Percentiles rank a stretch among this genome's conserved stretches.
Evolutionary conservation across 1,140 invertebrate genomes (phyloP).

Genomic region (Sarcophaga peregrina): DNA sequence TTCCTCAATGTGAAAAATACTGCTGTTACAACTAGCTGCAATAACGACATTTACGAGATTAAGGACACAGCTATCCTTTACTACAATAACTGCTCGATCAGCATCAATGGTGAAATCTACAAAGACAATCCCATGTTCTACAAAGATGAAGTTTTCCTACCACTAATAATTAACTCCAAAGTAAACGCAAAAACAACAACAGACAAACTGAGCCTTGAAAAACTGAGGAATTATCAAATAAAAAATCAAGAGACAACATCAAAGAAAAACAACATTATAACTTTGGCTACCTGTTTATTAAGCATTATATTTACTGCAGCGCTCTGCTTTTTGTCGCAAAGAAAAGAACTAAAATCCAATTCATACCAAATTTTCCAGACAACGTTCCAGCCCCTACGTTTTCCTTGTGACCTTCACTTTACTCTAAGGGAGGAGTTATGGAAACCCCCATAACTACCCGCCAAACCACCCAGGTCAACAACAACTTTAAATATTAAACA

Average conservation of each 20-base stretch:
- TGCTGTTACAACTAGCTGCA: background rate
- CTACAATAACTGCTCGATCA: background rate
- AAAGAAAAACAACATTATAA: too few relatives aligned
- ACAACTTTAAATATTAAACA: too few relatives aligned
- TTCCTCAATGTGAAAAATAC: background rate
- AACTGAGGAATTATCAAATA: too few relatives aligned
- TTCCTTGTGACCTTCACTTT: background rate
- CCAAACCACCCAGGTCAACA: too few relatives aligned
- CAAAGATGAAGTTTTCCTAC: background rate
- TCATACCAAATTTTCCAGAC: background rate
- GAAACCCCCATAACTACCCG: too few relatives aligned
- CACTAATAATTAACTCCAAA: background rate
- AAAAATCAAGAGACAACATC: too few relatives aligned
- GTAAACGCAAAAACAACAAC: too few relatives aligned
- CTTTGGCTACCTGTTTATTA: too few relatives aligned
- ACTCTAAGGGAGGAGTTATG: conserved; percentile 17
- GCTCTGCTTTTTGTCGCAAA: too few relatives aligned
- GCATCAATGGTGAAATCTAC: background rate
- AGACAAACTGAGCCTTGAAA: too few relatives aligned
- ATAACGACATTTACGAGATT: background rate
- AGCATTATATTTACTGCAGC: too few relatives aligned
- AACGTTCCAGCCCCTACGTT: background rate
- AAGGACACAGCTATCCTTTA: background rate
- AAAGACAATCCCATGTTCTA: background rate
- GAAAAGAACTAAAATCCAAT: too few relatives aligned